These are phyloP conservation scores for Arctia plantaginis DNA, from an alignment of 2,888 invertebrate species.

Conservation along the genomic window DNA sequence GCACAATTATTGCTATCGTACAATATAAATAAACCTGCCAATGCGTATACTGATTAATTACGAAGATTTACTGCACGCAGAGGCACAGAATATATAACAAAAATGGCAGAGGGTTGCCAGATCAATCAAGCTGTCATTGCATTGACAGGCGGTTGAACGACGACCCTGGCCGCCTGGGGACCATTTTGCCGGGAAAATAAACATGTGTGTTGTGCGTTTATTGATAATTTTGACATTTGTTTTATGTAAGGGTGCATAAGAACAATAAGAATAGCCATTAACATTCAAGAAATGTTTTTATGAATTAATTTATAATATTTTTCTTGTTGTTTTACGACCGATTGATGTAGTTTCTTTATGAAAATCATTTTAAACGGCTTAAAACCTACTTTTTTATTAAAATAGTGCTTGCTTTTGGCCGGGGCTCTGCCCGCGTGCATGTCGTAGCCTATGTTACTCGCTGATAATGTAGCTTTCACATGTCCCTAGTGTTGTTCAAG, in stretches of 20 bases:
- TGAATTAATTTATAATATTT: neutral
- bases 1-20: constrained; percentile 3
- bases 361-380: too few relatives aligned
- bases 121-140: constrained; percentile 61
- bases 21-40: constrained; percentile 34
- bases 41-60: constrained; percentile 42
- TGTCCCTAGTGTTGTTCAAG: too few relatives aligned
- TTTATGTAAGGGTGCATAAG: neutral
- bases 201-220: constrained; percentile 32
- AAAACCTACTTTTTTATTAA: too few relatives aligned
- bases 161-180: constrained; percentile 34
- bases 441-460: too few relatives aligned
- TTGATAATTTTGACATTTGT: constrained; percentile 19
- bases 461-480: too few relatives aligned
- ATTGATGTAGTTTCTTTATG: too few relatives aligned
- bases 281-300: neutral
- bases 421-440: too few relatives aligned
- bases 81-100: neutral
- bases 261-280: constrained; percentile 2
- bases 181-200: constrained; percentile 26
- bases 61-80: constrained; percentile 35
- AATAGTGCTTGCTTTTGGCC: too few relatives aligned
- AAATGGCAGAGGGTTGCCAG: constrained; percentile 32
- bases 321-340: neutral
- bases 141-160: constrained; percentile 44